A percentile compares a stretch with the other conserved stretches of the same genome.
phyloP scores from a whole-genome alignment of 2,888 invertebrate genomes.

The Rhamnusium bicolor region DNA sequence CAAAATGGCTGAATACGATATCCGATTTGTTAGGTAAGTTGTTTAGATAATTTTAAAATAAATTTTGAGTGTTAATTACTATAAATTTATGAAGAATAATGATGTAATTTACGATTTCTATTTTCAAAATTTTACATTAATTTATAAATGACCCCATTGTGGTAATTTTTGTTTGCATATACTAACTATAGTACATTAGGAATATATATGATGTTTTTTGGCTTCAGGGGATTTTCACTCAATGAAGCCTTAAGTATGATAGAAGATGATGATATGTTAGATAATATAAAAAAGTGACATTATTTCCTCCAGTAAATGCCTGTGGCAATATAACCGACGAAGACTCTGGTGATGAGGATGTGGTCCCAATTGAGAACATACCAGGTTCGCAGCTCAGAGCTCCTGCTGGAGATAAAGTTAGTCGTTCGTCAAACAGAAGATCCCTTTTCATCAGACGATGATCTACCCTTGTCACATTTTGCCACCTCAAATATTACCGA shows the following conservation, averaged over 20 bases:
- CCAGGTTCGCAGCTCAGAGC: conserved; percentile 22
- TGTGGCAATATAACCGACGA: conserved; percentile 33
- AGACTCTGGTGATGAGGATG: conserved; percentile 21
- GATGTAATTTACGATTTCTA: no score
- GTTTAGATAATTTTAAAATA: no score
- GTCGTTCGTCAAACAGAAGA: background rate
- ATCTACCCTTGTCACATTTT: background rate
- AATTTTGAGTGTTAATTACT: no score
- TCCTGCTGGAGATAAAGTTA: conserved; percentile 24
- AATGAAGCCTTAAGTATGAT: conserved; percentile 25
- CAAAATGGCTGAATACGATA: no score
- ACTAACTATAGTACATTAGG: no score
- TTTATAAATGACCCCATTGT: no score
- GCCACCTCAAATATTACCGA: background rate
- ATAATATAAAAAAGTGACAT: conserved; percentile 1
- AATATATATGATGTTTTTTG: background rate
- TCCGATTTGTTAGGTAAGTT: no score
- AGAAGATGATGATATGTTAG: conserved; percentile 36
- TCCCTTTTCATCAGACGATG: background rate
- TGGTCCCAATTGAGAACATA: conserved; percentile 23
- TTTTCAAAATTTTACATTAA: no score
- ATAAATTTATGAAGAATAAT: no score
- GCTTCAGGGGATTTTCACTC: conserved; percentile 29
- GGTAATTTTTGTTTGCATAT: no score
- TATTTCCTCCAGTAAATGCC: conserved; percentile 25